These are phyloP conservation scores for Platycheirus albimanus DNA, from an alignment of 2,888 invertebrate species.

Conservation along the genomic window DNA sequence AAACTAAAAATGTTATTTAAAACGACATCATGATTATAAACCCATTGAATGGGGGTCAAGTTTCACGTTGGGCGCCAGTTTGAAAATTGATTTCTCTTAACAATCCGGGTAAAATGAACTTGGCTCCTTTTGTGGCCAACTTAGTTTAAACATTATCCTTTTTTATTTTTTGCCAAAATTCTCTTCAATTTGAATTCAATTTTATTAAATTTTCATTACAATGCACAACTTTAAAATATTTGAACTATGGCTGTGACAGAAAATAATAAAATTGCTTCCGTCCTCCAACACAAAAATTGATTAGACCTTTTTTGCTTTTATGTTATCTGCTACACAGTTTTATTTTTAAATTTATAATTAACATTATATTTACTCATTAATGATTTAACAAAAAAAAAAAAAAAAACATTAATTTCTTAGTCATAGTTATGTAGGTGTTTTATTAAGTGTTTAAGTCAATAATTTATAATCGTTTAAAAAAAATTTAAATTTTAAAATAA, in stretches of 20 bases:
- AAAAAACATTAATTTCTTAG: constrained; percentile 43
- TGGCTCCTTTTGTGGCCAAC: too few relatives aligned
- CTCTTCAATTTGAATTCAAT: too few relatives aligned
- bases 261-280: constrained; percentile 19
- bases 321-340: constrained; percentile 28
- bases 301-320: background rate
- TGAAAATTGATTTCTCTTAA: too few relatives aligned
- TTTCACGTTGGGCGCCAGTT: constrained; percentile 22
- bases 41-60: too few relatives aligned
- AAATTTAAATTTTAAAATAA: background rate
- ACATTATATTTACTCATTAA: constrained; percentile 20
- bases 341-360: background rate
- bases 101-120: too few relatives aligned
- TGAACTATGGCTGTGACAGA: constrained; percentile 42
- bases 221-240: background rate
- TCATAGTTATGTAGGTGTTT: constrained; percentile 69
- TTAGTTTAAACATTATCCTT: too few relatives aligned
- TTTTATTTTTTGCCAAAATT: too few relatives aligned
- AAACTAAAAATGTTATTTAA: too few relatives aligned
- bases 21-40: too few relatives aligned
- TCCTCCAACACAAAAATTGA: constrained; percentile 4
- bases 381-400: constrained; percentile 17
- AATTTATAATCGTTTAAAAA: constrained; percentile 40
- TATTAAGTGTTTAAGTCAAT: constrained; percentile 26
- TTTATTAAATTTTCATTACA: background rate